Base-by-base conservation (phyloP, 2,113 vertebrate genomes). In the Leuciscus idus region DNA sequence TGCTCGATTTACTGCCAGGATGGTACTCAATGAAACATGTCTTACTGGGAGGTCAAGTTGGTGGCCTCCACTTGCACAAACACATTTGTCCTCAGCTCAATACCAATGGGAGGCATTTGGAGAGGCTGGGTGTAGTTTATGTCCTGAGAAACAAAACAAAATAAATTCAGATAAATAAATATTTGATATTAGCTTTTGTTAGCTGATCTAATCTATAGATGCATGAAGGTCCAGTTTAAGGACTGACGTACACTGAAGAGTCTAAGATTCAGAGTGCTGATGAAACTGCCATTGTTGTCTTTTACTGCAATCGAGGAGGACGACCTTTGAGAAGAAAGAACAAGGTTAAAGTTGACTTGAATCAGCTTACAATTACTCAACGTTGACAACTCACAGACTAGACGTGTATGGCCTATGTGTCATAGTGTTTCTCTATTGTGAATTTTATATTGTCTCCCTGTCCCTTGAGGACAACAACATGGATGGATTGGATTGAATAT, bases 281-380 rank as follows among this genome's bases (percentile, higher is more conserved):
- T 91, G 90, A 95, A 95, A 86, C 91, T 95, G 28, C 94, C 94
- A 86, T 95, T 95, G 85, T 90, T 94, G 87, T 94, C 94, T 68
- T 70, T 92, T 85, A 95, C 89, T 52, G 94, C 93, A 86, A 94
- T 93, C 62, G 93, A 92, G 39, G 93, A 91, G 23, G 86, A 76
- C 64, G 92, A 90, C 83, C 94, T 95, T 64, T 55, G 86, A 36
- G 13, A 48, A 36, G 72, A 75, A 39, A 80, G 43, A 15, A 23
- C 12, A 28, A 64, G 33, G 6, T 39, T 91, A 78, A 68, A 9
- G 50, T 6, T 61, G 8, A 80, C 17, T 19, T 28, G 7, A 82
- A 48, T 68, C 23, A n/a, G 36, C 36, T 23, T 12, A 74, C 43
- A 43, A 73, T 46, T 73, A 43, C 36, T n/a, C 70, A 73, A 11